These are phyloP conservation scores for cattle (Bos taurus) DNA, from an alignment of 2,113 vertebrate genomes.

Conservation along the genomic window ARS-UCD2.0 NC_037328.1:84399501-84400000, in stretches of 20 bases:
- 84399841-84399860: not conserved
- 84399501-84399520: not conserved
- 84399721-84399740: not conserved
- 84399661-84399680: not conserved
- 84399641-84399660: not conserved
- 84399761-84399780: not conserved
- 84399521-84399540: not conserved
- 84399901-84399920: not conserved
- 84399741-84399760: not conserved
- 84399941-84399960: not conserved
- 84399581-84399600: not conserved
- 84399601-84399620: not conserved
- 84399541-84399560: not conserved
- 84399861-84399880: not conserved
- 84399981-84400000: not conserved
- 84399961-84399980: not conserved
- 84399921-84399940: not conserved
- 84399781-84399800: constrained; percentile 17
- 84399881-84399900: not conserved
- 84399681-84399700: not conserved
- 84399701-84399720: constrained; percentile 8
- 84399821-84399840: not conserved
- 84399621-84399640: not conserved
- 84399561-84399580: not conserved
- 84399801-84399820: not conserved